Evolutionary conservation across 2,797 vertebrate genomes (phyloP).

Genomic region (Notoglanidium macrostoma): DNA sequence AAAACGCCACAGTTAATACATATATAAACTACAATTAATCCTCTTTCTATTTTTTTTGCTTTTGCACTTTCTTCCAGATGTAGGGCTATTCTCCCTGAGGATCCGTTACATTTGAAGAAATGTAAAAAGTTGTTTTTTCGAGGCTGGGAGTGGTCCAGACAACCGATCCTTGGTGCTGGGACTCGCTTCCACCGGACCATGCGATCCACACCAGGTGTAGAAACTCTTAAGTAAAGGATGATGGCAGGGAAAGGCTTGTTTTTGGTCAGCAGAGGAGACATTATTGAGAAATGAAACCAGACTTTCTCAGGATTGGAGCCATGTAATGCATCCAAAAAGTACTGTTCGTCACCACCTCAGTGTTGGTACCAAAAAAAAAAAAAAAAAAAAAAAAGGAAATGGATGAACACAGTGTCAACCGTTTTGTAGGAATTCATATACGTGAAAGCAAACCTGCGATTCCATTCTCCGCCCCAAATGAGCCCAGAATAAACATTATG

Average conservation of each 20-base stretch:
- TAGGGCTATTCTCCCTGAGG: background rate
- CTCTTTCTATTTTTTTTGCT: background rate
- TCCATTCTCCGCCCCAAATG: background rate
- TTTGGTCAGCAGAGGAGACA: background rate
- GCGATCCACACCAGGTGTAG: no score
- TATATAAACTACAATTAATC: background rate
- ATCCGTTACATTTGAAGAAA: background rate
- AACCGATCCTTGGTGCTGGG: background rate
- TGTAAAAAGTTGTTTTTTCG: background rate
- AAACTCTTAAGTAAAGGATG: background rate
- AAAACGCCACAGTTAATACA: no score
- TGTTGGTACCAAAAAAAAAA: no score
- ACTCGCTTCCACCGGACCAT: background rate
- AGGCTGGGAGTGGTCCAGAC: background rate
- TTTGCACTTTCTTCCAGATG: no score
- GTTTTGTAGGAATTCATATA: background rate
- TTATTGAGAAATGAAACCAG: background rate
- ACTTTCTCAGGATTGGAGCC: no score
- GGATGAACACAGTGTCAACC: background rate
- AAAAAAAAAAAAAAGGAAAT: background rate
- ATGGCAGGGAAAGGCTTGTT: background rate
- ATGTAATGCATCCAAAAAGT: no score
- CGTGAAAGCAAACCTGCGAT: background rate
- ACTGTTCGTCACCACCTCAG: background rate
- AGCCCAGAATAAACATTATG: background rate